These are phyloP conservation scores for Anastrepha obliqua DNA, from an alignment of 1,140 invertebrate genomes.

Conservation along the genomic window DNA sequence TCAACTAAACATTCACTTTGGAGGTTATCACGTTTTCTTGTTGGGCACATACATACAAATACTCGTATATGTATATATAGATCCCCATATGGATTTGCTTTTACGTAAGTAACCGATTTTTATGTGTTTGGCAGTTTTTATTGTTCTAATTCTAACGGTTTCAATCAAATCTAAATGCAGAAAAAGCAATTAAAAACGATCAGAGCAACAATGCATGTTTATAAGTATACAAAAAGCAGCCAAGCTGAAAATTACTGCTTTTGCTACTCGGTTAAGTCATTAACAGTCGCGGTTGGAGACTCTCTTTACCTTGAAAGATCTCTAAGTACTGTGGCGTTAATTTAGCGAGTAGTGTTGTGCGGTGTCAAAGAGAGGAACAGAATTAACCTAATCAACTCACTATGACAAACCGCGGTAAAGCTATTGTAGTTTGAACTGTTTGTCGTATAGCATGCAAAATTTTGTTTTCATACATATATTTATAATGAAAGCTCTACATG, in stretches of 20 bases:
- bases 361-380: neutral
- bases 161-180: neutral
- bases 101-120: too few relatives aligned
- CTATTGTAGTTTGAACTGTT: neutral
- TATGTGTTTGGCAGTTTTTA: neutral
- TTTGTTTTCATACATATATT: too few relatives aligned
- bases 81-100: too few relatives aligned
- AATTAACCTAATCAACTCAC: neutral
- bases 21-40: too few relatives aligned
- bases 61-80: too few relatives aligned
- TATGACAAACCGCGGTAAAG: neutral
- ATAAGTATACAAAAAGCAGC: neutral
- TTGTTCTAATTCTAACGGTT: neutral
- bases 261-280: neutral
- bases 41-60: too few relatives aligned
- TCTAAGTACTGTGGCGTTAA: neutral
- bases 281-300: neutral
- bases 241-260: neutral
- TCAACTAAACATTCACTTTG: too few relatives aligned
- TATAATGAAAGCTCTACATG: too few relatives aligned
- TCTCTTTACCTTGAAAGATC: neutral
- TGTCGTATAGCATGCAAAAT: too few relatives aligned
- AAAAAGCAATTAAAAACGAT: too few relatives aligned
- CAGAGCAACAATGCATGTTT: neutral
- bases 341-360: neutral